Conservation (phyloP, 2,113 vertebrate species). For the Paedocypris sp. region DNA sequence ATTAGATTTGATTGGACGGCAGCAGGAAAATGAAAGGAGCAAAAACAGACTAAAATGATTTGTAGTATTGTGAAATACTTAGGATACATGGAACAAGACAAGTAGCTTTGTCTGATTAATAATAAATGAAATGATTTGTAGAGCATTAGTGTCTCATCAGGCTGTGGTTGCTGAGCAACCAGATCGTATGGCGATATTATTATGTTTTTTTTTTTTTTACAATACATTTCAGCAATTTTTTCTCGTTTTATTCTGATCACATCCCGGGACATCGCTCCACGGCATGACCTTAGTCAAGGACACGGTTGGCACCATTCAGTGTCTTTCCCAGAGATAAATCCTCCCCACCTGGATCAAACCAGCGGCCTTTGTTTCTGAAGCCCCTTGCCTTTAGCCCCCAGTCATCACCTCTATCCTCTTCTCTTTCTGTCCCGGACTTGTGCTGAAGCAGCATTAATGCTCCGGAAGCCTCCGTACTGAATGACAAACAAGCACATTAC, state of each 20-base stretch:
- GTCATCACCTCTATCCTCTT: not conserved
- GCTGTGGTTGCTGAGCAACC: too few relatives aligned
- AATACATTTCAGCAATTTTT: not conserved
- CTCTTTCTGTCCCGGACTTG: not conserved
- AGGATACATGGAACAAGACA: too few relatives aligned
- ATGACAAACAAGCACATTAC: not conserved
- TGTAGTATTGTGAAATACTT: too few relatives aligned
- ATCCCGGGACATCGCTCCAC: not conserved
- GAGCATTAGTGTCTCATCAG: too few relatives aligned
- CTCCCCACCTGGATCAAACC: not conserved
- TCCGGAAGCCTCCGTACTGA: not conserved
- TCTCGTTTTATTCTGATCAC: not conserved
- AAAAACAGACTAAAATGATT: too few relatives aligned
- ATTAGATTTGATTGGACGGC: not conserved
- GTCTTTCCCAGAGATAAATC: conserved; percentile 11
- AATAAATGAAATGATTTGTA: too few relatives aligned
- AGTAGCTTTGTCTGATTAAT: too few relatives aligned
- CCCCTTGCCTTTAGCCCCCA: not conserved
- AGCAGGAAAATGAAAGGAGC: too few relatives aligned
- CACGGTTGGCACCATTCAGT: not conserved
- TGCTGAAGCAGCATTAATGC: conserved; percentile 12
- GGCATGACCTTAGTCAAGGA: not conserved
- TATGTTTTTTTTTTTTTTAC: not conserved
- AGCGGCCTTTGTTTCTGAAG: conserved; percentile 1
- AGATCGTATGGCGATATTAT: too few relatives aligned